phyloP scores from a whole-genome alignment of 2,888 invertebrate genomes.

The Sicus ferrugineus region DNA sequence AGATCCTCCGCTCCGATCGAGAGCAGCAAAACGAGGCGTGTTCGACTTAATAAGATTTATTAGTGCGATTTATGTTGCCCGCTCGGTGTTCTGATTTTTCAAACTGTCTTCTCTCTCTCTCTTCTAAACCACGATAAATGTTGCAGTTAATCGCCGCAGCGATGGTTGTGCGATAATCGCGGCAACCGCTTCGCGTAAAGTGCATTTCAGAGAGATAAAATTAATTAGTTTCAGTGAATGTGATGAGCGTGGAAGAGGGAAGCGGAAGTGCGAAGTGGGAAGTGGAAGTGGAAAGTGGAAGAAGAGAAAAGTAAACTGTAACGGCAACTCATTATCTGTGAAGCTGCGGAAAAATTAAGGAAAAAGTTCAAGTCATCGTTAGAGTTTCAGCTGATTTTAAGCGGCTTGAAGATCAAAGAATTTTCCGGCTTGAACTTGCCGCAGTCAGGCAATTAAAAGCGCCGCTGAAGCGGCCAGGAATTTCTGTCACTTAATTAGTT shows the following conservation, averaged over 20 bases:
- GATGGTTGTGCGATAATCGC: background rate
- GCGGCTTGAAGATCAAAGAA: no score
- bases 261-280: background rate
- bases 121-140: constrained; percentile 19
- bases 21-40: constrained; percentile 2
- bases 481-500: no score
- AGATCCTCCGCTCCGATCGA: constrained; percentile 31
- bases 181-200: constrained; percentile 9
- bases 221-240: background rate
- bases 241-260: background rate
- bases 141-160: constrained; percentile 12
- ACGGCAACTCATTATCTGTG: background rate
- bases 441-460: background rate
- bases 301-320: no score
- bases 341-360: no score
- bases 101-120: background rate
- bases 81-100: background rate
- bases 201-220: background rate
- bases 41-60: constrained; percentile 28
- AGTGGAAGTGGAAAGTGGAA: background rate
- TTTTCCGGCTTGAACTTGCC: background rate
- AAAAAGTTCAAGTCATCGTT: no score
- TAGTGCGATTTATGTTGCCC: constrained; percentile 18
- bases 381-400: no score
- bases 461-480: background rate